Conservation (phyloP, 2,888 invertebrate species). For the Nycteola revayana region DNA sequence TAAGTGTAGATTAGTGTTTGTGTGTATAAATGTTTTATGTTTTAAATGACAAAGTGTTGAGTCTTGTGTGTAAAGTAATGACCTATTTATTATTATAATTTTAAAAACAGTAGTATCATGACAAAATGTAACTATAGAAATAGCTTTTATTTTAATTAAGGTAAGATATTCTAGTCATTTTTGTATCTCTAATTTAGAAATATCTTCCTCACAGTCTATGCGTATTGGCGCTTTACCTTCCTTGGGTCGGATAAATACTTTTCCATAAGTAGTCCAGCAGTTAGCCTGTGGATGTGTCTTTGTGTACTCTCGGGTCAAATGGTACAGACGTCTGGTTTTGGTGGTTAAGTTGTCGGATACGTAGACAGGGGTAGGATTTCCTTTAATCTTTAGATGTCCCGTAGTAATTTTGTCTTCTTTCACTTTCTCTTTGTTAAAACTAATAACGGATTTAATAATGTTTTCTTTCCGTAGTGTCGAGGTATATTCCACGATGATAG, state of each 20-base stretch:
- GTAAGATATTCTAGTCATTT: not conserved
- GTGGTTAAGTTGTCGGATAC: conserved; percentile 5
- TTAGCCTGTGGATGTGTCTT: conserved; percentile 2
- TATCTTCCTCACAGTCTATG: conserved; percentile 1
- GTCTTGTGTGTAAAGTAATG: not conserved
- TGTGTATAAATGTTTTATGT: not conserved
- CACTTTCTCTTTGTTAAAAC: conserved; percentile 5
- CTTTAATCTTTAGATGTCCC: conserved; percentile 6
- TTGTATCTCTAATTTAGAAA: not conserved
- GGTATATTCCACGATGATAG: conserved; percentile 7
- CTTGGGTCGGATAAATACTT: conserved; percentile 3
- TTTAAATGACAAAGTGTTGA: not conserved
- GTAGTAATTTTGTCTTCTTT: conserved; percentile 6
- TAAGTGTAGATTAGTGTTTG: not conserved
- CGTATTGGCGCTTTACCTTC: conserved; percentile 1
- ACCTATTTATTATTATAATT: not conserved
- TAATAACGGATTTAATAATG: conserved; percentile 3
- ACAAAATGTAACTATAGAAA: not conserved
- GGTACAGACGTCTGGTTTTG: conserved; percentile 6
- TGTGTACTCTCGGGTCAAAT: conserved; percentile 3
- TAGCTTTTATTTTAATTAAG: not conserved
- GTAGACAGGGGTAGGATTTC: conserved; percentile 2
- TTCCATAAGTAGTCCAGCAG: conserved; percentile 8
- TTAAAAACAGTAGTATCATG: not conserved
- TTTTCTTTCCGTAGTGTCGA: conserved; percentile 7